phyloP scores from a whole-genome alignment of 1,140 invertebrate species.

The Drosophila athabasca region DNA sequence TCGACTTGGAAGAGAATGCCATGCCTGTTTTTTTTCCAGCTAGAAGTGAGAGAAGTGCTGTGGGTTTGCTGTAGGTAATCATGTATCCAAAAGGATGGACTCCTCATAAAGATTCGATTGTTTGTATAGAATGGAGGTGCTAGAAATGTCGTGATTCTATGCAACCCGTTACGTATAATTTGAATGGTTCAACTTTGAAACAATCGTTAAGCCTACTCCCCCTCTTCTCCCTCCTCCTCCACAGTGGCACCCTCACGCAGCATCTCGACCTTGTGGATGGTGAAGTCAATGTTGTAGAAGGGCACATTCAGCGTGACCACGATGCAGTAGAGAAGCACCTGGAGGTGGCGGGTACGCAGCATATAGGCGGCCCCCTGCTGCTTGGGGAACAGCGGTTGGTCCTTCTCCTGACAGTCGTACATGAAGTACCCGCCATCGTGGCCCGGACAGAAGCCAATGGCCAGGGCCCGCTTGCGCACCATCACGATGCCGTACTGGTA shows the following conservation, averaged over 20 bases:
- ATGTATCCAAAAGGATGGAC: not conserved
- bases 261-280: conserved; percentile 78
- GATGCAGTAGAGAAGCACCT: conserved; percentile 86
- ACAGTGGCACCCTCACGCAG: conserved; percentile 62
- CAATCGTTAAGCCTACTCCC: conserved; percentile 4
- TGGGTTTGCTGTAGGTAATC: not conserved
- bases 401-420: conserved; percentile 87
- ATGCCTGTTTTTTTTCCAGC: not conserved
- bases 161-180: too few species aligned
- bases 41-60: not conserved
- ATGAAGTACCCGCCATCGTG: conserved; percentile 86
- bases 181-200: too few species aligned
- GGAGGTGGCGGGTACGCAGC: conserved; percentile 86
- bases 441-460: conserved; percentile 85
- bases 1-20: conserved; percentile 16
- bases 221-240: conserved; percentile 60
- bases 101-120: too few species aligned
- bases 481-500: conserved; percentile 85
- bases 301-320: conserved; percentile 85
- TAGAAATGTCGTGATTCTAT: not conserved
- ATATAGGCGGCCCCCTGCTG: conserved; percentile 85
- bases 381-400: conserved; percentile 85
- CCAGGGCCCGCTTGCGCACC: conserved; percentile 85
- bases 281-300: conserved; percentile 78
- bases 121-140: too few species aligned